Conservation (phyloP, 64 coral and sea anemone species). For the Hydrozoanthus tunicans region DNA sequence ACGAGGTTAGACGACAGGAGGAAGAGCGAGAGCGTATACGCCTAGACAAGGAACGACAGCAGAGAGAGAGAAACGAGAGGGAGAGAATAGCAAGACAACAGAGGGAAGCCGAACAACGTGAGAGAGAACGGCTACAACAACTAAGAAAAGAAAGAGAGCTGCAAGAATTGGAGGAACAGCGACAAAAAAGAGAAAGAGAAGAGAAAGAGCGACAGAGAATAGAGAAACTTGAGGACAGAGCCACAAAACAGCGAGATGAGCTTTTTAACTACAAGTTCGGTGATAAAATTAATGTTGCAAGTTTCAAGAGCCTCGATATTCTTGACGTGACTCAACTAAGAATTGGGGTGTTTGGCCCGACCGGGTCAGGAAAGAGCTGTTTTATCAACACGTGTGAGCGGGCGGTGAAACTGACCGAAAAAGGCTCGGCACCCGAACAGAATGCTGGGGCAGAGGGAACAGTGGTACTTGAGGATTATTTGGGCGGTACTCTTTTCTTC, state of each 20-base stretch:
- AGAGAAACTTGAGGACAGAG: constrained; percentile 53
- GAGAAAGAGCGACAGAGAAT: constrained; percentile 6
- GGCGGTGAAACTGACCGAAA: constrained; percentile 33
- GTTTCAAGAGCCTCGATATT: constrained; percentile 59
- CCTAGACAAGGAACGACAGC: constrained; percentile 13
- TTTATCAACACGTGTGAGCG: constrained; percentile 83
- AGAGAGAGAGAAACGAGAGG: neutral
- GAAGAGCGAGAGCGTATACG: neutral
- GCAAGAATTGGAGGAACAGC: neutral
- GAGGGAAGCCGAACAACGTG: constrained; percentile 9
- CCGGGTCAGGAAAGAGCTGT: constrained; percentile 82
- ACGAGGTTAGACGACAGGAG: neutral
- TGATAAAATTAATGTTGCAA: constrained; percentile 62
- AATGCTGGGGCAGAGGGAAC: constrained; percentile 17
- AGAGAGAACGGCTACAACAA: constrained; percentile 28
- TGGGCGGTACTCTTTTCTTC: constrained; percentile 61
- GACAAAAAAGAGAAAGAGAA: neutral
- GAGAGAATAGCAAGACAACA: neutral
- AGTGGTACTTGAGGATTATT: constrained; percentile 63
- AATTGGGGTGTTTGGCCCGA: constrained; percentile 79
- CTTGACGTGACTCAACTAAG: constrained; percentile 62
- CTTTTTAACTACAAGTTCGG: constrained; percentile 78
- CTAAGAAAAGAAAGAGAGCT: constrained; percentile 33
- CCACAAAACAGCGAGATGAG: constrained; percentile 24
- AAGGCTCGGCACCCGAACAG: constrained; percentile 6